Percentiles rank a stretch among this genome's conserved stretches.
These are phyloP conservation scores for Cyprinodon variegatus DNA, from an alignment of 2,113 vertebrate genomes.

Conservation along the genomic window DNA sequence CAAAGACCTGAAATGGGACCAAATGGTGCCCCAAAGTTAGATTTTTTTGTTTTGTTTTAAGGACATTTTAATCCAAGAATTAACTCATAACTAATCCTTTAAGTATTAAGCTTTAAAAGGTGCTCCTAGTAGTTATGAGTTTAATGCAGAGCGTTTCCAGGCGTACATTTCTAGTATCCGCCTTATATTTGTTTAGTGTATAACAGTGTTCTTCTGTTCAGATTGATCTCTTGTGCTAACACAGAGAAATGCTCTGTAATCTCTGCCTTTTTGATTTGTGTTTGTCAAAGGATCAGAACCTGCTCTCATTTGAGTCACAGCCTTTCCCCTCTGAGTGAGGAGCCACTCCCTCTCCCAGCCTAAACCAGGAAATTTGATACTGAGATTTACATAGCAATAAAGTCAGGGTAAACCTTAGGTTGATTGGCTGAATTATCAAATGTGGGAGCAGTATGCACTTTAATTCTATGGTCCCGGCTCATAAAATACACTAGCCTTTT, in stretches of 20 bases:
- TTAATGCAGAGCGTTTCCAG: background rate
- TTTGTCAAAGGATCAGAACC: conserved; percentile 48
- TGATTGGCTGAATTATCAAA: conserved; percentile 55
- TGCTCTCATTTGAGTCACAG: conserved; percentile 33
- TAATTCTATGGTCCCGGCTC: conserved; percentile 47
- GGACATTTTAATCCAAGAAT: background rate
- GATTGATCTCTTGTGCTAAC: conserved; percentile 9
- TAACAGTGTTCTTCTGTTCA: conserved; percentile 3
- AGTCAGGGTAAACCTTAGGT: conserved; percentile 50
- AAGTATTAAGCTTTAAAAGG: background rate
- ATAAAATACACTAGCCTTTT: conserved; percentile 64
- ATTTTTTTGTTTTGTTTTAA: background rate
- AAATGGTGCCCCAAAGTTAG: background rate
- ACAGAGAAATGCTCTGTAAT: conserved; percentile 26
- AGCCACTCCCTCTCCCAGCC: conserved; percentile 42
- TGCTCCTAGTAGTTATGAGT: background rate
- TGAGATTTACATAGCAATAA: conserved; percentile 74
- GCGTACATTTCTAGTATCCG: background rate
- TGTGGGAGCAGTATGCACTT: conserved; percentile 50
- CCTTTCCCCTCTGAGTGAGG: conserved; percentile 22
- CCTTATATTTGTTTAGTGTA: background rate
- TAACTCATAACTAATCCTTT: background rate
- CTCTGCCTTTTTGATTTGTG: conserved; percentile 13
- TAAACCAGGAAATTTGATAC: conserved; percentile 57
- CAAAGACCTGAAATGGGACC: background rate